These are phyloP conservation scores for Abrostola tripartita DNA, from an alignment of 2,888 invertebrate species.

Conservation along the genomic window DNA sequence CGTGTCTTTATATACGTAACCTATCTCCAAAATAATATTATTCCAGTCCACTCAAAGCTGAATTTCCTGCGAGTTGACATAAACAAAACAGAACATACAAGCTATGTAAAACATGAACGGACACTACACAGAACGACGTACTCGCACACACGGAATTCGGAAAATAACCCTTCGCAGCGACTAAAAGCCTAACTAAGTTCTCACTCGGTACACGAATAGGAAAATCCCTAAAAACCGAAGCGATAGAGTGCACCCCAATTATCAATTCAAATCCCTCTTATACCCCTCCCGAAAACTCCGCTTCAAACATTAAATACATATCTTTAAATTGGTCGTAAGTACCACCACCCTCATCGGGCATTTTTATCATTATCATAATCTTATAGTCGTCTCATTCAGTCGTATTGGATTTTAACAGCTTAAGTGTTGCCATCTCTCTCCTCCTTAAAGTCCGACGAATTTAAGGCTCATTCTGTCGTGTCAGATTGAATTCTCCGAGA, in stretches of 20 bases:
- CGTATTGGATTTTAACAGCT: constrained; percentile 40
- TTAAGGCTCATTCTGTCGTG: constrained; percentile 80
- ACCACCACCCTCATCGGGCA: constrained; percentile 83
- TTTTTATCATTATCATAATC: constrained; percentile 87
- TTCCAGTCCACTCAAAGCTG: constrained; percentile 6
- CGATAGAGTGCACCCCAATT: constrained; percentile 80
- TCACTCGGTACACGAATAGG: constrained; percentile 52
- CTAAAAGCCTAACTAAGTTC: constrained; percentile 56
- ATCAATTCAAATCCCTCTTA: constrained; percentile 80
- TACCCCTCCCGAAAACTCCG: constrained; percentile 62
- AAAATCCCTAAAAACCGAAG: constrained; percentile 56
- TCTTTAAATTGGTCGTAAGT: constrained; percentile 87
- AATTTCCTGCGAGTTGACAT: background rate
- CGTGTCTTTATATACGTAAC: no score
- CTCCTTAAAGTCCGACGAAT: constrained; percentile 69
- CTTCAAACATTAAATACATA: constrained; percentile 85
- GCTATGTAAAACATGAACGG: constrained; percentile 16
- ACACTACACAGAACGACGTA: constrained; percentile 9
- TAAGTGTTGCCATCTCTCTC: constrained; percentile 60
- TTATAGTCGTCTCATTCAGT: constrained; percentile 69
- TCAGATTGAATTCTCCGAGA: constrained; percentile 76
- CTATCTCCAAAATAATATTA: background rate
- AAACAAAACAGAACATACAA: constrained; percentile 6
- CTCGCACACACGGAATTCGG: constrained; percentile 46
- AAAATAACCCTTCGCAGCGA: constrained; percentile 41